Evolutionary conservation across 2,888 invertebrate species (phyloP), one percentile per base, ranked within the genome.

Genomic region (Oscheius sp.): DNA sequence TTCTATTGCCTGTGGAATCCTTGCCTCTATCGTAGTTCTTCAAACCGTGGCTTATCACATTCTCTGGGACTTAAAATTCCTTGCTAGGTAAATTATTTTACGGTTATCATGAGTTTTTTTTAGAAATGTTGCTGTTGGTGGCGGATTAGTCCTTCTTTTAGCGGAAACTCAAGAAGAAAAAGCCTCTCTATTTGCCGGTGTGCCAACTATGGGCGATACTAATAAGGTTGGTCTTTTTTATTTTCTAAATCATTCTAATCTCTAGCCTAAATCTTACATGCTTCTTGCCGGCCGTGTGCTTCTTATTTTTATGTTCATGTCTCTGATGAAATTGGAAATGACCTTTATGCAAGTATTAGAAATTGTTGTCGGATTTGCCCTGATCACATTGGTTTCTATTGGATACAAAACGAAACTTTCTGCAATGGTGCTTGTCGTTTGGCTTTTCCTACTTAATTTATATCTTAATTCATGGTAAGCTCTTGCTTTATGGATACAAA

Each of bases 351-450:
- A 92, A 89, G 76, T 84, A 41, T 43, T 84, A 72, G 94, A 96
- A 91, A 95, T 97, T 90, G 91, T 98, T 79, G 91, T 98, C 74
- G 98, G 88, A 79, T 94, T 95, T 85, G 93, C 93, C 77, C 92
- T 99, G 78, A 99, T 99, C 94, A 92, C 96, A 80, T 91, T 96
- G 76, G 96, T 99, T 79, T 95, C 96, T 63, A 92, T 99, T 80
- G 99, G 99, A 72, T 98, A 95, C 91, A 99, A 99, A 91, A 99
- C 99, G 55, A 99, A 99, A 91, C 92, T 99, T 87, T 96, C 96
- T 72, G 96, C 99, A 49, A 92, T 99, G 79, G 93, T 96, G 88
- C 92, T 99, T 80, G 97, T 98, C 68, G 89, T 94, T 64, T 93
- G 98, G 90, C 92, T 99, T 68, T 88, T 88, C 79, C 91, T 93